Percentiles rank a stretch among this genome's conserved stretches.
Conservation (phyloP, 2,797 vertebrate species). For the Poeciliopsis paucimaculata region DNA sequence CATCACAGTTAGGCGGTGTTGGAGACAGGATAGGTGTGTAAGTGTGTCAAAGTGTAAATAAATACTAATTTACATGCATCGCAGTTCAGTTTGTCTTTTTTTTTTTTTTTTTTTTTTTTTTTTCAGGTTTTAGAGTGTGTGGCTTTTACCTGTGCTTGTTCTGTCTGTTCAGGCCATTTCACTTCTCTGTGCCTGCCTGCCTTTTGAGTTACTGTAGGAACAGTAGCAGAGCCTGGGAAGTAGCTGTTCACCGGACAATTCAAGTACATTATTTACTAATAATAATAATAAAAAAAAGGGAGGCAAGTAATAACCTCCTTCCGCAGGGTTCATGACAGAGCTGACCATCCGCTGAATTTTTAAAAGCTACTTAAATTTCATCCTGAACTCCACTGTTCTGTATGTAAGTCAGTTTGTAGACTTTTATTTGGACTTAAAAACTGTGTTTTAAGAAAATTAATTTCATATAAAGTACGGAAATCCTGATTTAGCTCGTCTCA, state of each 20-base stretch:
- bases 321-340: background rate
- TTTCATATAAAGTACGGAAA: background rate
- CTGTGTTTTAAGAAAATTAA: too few relatives aligned
- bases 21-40: background rate
- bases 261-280: background rate
- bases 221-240: slow-evolving; percentile 5
- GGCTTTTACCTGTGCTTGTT: slow-evolving; percentile 40
- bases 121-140: slow-evolving; percentile 11
- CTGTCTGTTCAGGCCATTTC: slow-evolving; percentile 47
- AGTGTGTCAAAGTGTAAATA: background rate
- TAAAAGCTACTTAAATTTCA: background rate
- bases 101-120: slow-evolving; percentile 1
- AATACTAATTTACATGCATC: slow-evolving; percentile 18
- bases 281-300: background rate
- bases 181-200: slow-evolving; percentile 46
- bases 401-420: background rate
- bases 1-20: slow-evolving; percentile 25
- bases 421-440: background rate
- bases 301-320: background rate
- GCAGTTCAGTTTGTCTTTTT: slow-evolving; percentile 38
- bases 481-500: background rate
- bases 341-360: background rate
- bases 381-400: background rate
- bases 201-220: slow-evolving; percentile 37
- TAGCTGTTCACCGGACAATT: slow-evolving; percentile 22